phyloP scores from a whole-genome alignment of 2,113 vertebrate genomes.

The Addax nasomaculatus region DNA sequence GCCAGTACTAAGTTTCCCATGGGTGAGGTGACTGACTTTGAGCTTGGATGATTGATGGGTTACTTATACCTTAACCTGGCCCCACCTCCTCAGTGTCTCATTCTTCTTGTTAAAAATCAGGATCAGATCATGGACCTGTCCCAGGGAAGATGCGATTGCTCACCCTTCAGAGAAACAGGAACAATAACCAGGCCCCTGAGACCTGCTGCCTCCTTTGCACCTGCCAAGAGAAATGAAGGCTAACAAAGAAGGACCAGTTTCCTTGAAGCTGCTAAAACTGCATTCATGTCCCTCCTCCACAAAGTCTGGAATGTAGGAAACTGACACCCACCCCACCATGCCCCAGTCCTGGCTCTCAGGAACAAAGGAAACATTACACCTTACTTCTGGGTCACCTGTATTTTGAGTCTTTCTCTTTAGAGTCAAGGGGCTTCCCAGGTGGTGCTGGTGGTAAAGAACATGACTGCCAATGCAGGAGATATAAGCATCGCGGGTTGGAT shows the following conservation, averaged over 20 bases:
- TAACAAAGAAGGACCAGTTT: neutral
- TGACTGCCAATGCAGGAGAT: neutral
- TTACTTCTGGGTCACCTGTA: neutral
- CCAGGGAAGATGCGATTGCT: neutral
- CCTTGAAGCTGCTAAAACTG: neutral
- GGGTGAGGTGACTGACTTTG: neutral
- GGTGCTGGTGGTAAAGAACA: neutral
- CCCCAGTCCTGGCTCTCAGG: neutral
- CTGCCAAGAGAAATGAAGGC: neutral
- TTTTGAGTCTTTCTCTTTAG: neutral
- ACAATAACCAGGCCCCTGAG: neutral
- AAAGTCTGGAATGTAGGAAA: neutral
- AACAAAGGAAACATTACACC: neutral
- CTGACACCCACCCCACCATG: neutral
- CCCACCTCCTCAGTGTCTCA: neutral
- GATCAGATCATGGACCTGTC: neutral
- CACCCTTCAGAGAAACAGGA: neutral
- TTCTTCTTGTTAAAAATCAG: neutral
- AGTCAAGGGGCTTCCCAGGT: neutral
- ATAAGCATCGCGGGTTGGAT: fast-evolving
- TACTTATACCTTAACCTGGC: neutral
- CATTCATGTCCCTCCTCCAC: neutral
- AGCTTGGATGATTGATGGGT: neutral
- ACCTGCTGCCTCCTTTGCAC: neutral
- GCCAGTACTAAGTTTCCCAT: neutral